Evolutionary conservation across 2,888 invertebrate genomes (phyloP).

Genomic region (Philopedon plagiatum): DNA sequence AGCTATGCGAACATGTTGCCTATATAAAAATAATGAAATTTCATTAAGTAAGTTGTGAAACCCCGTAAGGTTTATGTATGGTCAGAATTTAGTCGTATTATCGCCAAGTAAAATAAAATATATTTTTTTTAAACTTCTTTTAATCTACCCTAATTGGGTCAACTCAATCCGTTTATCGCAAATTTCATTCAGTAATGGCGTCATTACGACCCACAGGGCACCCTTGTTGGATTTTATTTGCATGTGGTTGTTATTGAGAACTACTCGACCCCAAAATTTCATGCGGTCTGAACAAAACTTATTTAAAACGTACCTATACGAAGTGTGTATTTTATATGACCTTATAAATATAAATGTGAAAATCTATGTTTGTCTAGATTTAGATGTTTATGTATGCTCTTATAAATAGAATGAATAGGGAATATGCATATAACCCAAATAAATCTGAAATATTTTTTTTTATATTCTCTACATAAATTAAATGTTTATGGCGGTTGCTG

Average conservation of each 20-base stretch:
- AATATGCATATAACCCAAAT: no score
- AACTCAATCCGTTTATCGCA: slow-evolving; percentile 7
- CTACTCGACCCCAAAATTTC: neutral
- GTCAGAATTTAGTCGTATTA: no score
- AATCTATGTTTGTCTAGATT: no score
- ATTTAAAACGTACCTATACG: neutral
- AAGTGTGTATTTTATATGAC: neutral
- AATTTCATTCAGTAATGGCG: slow-evolving; percentile 1
- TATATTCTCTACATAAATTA: no score
- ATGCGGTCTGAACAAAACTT: neutral
- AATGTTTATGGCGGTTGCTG: no score
- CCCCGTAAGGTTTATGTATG: no score
- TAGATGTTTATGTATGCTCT: no score
- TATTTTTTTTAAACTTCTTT: slow-evolving; percentile 2
- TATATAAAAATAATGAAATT: no score
- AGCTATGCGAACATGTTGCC: no score
- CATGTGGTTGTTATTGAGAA: slow-evolving; percentile 2
- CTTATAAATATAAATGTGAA: neutral
- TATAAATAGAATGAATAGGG: no score
- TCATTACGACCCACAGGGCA: slow-evolving; percentile 13
- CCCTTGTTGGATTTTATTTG: slow-evolving; percentile 6
- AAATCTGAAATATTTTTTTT: no score
- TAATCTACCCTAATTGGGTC: neutral
- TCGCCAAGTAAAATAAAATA: neutral
- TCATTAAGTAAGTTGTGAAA: no score